Evolutionary conservation across 2,888 invertebrate genomes (phyloP).

Genomic region (Fissipunctia ypsillon): DNA sequence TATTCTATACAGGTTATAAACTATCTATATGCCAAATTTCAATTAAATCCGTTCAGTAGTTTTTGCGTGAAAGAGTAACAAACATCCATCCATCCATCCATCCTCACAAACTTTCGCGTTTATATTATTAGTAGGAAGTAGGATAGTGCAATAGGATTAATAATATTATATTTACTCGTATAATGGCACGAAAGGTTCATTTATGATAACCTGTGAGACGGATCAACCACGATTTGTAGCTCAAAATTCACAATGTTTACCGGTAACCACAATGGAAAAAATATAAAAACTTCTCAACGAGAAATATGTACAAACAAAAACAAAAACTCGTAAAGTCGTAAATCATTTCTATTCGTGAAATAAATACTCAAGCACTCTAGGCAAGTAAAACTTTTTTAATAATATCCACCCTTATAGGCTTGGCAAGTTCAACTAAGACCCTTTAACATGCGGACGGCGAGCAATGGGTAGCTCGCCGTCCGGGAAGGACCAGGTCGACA

Average conservation of each 20-base stretch:
- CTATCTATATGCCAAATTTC: too few species aligned
- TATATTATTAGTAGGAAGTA: too few species aligned
- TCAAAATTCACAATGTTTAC: not conserved
- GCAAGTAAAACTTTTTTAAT: constrained; percentile 48
- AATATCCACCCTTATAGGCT: constrained; percentile 14
- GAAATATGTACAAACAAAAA: constrained; percentile 19
- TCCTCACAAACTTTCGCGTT: too few species aligned
- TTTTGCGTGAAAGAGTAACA: too few species aligned
- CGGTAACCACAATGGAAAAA: too few species aligned
- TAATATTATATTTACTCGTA: too few species aligned
- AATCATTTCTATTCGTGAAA: constrained; percentile 45
- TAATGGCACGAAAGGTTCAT: not conserved
- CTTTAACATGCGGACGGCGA: constrained; percentile 6
- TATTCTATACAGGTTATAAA: too few species aligned
- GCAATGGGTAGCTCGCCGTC: too few species aligned
- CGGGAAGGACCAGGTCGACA: too few species aligned
- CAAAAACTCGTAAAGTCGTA: constrained; percentile 36
- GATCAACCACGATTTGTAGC: not conserved
- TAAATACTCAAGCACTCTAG: constrained; percentile 27
- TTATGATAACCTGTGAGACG: not conserved
- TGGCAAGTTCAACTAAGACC: constrained; percentile 26
- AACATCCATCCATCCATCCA: too few species aligned
- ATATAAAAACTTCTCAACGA: not conserved
- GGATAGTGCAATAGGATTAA: too few species aligned
- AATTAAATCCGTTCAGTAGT: too few species aligned